Percentiles rank a stretch among this genome's conserved stretches.
phyloP scores from a whole-genome alignment of 92 coral and sea anemone genomes.

The Micromussa lordhowensis region DNA sequence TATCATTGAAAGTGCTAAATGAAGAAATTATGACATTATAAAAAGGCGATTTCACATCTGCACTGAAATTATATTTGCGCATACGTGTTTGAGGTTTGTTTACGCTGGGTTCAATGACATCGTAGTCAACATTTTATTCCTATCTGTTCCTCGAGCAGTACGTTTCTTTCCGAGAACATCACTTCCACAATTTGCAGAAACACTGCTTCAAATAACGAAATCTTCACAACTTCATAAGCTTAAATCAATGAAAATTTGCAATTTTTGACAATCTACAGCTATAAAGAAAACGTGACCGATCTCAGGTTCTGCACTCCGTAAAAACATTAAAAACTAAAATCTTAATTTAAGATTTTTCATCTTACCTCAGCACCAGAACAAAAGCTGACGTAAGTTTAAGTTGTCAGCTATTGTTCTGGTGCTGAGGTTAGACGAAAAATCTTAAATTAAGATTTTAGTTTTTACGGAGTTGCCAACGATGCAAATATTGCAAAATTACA shows the following conservation, averaged over 20 bases:
- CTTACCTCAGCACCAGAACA: too few relatives aligned
- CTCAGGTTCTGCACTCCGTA: too few relatives aligned
- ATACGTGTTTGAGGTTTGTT: background rate
- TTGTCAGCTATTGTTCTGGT: too few relatives aligned
- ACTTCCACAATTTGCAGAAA: background rate
- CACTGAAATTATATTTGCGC: background rate
- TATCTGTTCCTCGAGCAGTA: background rate
- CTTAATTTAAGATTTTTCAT: too few relatives aligned
- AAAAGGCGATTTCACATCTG: background rate
- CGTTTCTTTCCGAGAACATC: background rate
- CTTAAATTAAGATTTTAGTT: too few relatives aligned
- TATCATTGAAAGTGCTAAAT: slow-evolving; percentile 4
- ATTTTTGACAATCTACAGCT: background rate
- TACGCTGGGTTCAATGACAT: background rate
- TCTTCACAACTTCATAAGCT: background rate
- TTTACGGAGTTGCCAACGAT: too few relatives aligned
- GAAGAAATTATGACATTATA: background rate
- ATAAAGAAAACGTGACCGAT: background rate
- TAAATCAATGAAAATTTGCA: background rate
- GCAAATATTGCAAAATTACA: slow-evolving; percentile 37
- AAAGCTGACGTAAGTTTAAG: too few relatives aligned
- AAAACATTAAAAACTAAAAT: too few relatives aligned
- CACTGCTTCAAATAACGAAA: background rate
- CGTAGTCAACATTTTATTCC: background rate
- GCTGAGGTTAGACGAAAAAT: too few relatives aligned